Base-by-base conservation (phyloP, 2,797 vertebrate genomes). In the Tragopan temminckii region DNA sequence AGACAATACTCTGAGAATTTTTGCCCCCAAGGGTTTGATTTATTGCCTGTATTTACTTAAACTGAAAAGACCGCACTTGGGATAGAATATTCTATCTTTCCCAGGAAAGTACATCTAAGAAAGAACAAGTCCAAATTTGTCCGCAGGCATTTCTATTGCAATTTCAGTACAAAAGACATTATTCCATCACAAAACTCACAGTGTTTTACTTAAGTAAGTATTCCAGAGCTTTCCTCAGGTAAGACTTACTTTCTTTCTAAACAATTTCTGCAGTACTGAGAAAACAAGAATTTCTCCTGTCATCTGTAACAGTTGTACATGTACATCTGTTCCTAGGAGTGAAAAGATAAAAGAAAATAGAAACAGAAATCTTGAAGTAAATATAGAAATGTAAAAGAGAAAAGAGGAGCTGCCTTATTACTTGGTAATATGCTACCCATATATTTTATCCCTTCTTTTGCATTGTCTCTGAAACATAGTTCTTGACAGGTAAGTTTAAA, bases 271-370 rank as follows among this genome's bases (percentile, higher is more conserved):
- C 25, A 13, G 11, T 23, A 71, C 7, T 29, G 35, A 71, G 5
- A 53, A 87, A 85, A 63, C 48, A 76, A 70, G 19, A 69, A 29
- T 74, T 88, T 82, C 17, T 78, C n/a, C 88, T 85, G 50, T 59
- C 79, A 85, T 53, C 69, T 78, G 72, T 83, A 86, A 75, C 19
- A 78, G 13, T 55, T 55, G 18, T 68, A n/a, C 23, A 46, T 50
- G 35, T 67, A 50, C 27, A n/a, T 78, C 66, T 91, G 23, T 79
- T 85, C 62, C 59, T 66, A 62, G 40, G 15, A 15, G 9, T 42
- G 48, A 31, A 80, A 70, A 90, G 66, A 93, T 72, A 66, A 77
- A 95, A 93, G 45, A 72, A 89, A 76, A 79, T 45, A 5, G 76
- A 70, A 81, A 83, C 14, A 77, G 29, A 85, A 25, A 83, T 72